phyloP scores from a whole-genome alignment of 2,797 vertebrate species.

The Mormyrus proboscirostris region DNA sequence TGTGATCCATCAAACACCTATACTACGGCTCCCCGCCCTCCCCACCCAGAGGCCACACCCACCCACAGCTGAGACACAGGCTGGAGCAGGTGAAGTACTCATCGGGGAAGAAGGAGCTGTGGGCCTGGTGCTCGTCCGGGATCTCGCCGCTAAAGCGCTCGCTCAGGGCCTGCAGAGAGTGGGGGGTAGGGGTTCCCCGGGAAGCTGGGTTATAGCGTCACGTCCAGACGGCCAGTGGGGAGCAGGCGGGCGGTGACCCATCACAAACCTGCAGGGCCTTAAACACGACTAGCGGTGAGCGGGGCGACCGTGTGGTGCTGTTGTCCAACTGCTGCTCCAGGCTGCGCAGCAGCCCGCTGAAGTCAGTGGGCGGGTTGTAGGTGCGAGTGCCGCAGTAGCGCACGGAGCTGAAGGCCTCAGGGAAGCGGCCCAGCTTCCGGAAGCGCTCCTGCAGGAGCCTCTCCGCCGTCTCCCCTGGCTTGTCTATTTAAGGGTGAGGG shows the following conservation, averaged over 20 bases:
- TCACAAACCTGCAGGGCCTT: constrained; percentile 78
- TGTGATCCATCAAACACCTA: background rate
- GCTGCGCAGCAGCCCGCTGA: constrained; percentile 75
- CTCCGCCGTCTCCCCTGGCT: constrained; percentile 78
- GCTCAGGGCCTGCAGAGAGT: constrained; percentile 76
- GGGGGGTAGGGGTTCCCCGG: background rate
- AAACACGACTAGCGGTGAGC: constrained; percentile 83
- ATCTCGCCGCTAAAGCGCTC: constrained; percentile 95
- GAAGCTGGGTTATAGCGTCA: background rate
- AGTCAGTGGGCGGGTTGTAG: constrained; percentile 88
- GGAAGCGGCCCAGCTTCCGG: constrained; percentile 82
- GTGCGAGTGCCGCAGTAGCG: constrained; percentile 91
- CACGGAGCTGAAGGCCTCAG: constrained; percentile 92
- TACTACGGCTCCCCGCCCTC: background rate
- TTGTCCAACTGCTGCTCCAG: constrained; percentile 86
- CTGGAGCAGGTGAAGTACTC: constrained; percentile 97
- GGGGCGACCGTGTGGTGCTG: constrained; percentile 86
- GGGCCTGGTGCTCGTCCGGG: constrained; percentile 83
- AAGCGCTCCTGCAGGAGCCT: constrained; percentile 86
- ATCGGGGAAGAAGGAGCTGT: constrained; percentile 95
- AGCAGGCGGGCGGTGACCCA: background rate
- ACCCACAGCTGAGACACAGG: constrained; percentile 96
- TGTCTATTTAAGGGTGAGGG: constrained; percentile 54
- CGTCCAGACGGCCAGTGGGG: background rate
- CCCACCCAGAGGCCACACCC: constrained; percentile 44